Evolutionary conservation across 1,140 invertebrate genomes (phyloP).

Genomic region (Leptonema lineaticorne): DNA sequence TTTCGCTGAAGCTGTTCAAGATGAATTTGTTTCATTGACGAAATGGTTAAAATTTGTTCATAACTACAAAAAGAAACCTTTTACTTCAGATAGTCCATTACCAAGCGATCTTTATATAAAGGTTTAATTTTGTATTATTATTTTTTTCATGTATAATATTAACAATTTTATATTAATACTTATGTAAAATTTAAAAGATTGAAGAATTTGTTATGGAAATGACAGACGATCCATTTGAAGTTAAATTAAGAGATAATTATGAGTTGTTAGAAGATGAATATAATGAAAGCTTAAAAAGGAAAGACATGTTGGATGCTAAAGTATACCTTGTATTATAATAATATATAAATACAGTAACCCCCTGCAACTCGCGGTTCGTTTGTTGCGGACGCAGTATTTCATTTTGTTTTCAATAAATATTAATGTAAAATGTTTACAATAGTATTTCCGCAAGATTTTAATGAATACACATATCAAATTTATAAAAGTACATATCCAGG

Average conservation of each 20-base stretch:
- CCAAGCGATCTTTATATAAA: slow-evolving; percentile 88
- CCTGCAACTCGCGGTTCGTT: background rate
- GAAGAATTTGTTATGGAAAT: slow-evolving; percentile 87
- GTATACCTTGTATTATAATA: too few relatives aligned
- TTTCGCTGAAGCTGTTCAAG: slow-evolving; percentile 90
- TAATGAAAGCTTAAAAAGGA: slow-evolving; percentile 90
- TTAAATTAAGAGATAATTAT: slow-evolving; percentile 93
- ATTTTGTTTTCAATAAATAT: too few relatives aligned
- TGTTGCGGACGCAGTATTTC: too few relatives aligned
- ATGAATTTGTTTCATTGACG: slow-evolving; percentile 84
- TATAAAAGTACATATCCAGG: too few relatives aligned
- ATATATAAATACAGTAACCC: background rate
- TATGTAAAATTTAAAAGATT: slow-evolving; percentile 54
- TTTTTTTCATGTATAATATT: background rate
- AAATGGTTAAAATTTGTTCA: slow-evolving; percentile 91
- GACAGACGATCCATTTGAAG: slow-evolving; percentile 97
- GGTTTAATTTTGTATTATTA: slow-evolving; percentile 54
- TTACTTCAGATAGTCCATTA: slow-evolving; percentile 66
- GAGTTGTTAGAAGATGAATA: slow-evolving; percentile 96
- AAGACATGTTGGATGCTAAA: slow-evolving; percentile 86
- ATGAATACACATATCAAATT: too few relatives aligned
- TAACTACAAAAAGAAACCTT: slow-evolving; percentile 67
- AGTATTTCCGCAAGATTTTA: background rate
- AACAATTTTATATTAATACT: background rate
- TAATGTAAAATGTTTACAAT: background rate